Conservation (phyloP, 2,113 vertebrate genomes). For the Tachysurus fulvidraco region DNA sequence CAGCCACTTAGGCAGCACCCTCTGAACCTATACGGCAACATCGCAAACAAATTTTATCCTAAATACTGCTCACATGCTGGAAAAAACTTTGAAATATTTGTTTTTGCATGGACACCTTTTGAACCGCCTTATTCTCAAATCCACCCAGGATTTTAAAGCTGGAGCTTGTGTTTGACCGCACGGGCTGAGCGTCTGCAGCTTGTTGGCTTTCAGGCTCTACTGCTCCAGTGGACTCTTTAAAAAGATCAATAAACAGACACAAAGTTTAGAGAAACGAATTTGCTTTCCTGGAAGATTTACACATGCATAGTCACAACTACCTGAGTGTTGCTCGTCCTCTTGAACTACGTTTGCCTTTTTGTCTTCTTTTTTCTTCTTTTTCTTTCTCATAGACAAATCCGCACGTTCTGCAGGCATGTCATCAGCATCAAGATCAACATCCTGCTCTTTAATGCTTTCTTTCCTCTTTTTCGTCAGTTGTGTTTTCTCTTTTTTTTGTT, state of each 20-base stretch:
- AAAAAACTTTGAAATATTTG: background rate
- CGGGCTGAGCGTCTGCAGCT: conserved; percentile 8
- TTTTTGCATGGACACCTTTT: conserved; percentile 69
- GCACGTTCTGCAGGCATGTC: background rate
- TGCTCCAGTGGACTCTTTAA: conserved; percentile 5
- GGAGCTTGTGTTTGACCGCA: conserved; percentile 41
- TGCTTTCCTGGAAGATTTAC: background rate
- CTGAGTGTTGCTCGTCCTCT: conserved; percentile 1
- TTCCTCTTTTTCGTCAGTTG: conserved; percentile 34
- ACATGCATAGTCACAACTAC: background rate
- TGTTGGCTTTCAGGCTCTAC: conserved; percentile 3
- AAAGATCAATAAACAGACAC: background rate
- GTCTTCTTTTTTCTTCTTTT: conserved; percentile 49
- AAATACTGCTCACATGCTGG: background rate
- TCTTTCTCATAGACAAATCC: background rate
- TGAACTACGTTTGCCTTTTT: background rate
- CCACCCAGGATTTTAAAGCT: conserved; percentile 75
- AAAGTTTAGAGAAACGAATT: background rate
- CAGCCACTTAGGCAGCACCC: conserved; percentile 88
- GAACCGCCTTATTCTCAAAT: conserved; percentile 67
- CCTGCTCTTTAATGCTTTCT: background rate
- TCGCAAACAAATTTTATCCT: background rate
- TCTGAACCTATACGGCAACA: conserved; percentile 72
- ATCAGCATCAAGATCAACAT: background rate
- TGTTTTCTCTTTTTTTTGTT: conserved; percentile 1